phyloP scores from a whole-genome alignment of 2,797 vertebrate species.

The Allenopithecus nigroviridis region DNA sequence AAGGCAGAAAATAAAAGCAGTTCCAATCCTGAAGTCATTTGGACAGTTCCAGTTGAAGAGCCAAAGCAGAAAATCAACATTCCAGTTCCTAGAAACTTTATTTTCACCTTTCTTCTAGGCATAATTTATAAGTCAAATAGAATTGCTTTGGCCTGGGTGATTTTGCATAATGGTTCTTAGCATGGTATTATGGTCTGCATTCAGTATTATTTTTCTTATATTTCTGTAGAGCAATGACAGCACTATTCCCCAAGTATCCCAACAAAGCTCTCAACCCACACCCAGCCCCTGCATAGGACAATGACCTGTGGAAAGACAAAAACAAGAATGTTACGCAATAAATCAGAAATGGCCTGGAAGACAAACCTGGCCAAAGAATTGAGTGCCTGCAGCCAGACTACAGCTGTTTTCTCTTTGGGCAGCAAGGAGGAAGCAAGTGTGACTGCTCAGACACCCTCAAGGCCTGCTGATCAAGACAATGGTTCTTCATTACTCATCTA shows the following conservation, averaged over 20 bases:
- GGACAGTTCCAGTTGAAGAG: constrained; percentile 35
- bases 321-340: background rate
- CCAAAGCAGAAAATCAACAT: constrained; percentile 49
- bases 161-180: constrained; percentile 25
- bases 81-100: constrained; percentile 19
- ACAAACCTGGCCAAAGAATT: background rate
- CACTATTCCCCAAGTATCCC: background rate
- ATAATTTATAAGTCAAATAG: constrained; percentile 48
- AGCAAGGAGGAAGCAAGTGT: background rate
- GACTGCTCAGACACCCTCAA: background rate
- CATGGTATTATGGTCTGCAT: background rate
- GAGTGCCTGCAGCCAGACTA: background rate
- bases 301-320: background rate
- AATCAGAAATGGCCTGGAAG: constrained; percentile 3
- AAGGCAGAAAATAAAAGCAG: background rate
- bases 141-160: constrained; percentile 1
- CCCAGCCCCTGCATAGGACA: background rate
- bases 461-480: background rate
- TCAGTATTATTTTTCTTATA: background rate
- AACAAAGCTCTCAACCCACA: background rate
- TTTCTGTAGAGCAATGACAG: background rate
- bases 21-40: background rate
- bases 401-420: background rate
- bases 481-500: background rate
- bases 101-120: constrained; percentile 33